Conservation (phyloP, 2,797 vertebrate genomes). For the Morelia viridis region DNA sequence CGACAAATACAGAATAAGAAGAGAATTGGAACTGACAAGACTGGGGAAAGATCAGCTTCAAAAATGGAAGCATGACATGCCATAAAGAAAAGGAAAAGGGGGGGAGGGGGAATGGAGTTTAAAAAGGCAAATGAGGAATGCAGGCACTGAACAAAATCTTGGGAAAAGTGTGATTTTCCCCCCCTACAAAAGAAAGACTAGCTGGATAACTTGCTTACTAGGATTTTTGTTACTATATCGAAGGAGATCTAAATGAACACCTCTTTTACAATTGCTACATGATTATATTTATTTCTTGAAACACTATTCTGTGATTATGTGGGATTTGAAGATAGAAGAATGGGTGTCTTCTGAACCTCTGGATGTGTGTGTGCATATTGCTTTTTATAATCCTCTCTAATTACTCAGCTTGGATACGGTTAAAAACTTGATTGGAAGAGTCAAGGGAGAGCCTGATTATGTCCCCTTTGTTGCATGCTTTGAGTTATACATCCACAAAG, state of each 20-base stretch:
- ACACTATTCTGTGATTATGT: not conserved
- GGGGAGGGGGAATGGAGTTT: constrained; percentile 19
- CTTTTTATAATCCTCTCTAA: not conserved
- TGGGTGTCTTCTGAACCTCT: not conserved
- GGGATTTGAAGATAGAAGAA: not conserved
- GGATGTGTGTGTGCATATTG: not conserved
- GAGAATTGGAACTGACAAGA: constrained; percentile 51
- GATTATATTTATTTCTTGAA: not conserved
- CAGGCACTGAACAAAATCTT: not conserved
- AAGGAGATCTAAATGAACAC: not conserved
- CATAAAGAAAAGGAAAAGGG: constrained; percentile 5
- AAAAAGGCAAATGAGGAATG: not conserved
- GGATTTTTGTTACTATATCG: not conserved
- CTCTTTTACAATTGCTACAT: not conserved
- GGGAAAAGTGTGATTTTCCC: not conserved
- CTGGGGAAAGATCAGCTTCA: constrained; percentile 34
- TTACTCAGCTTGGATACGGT: not conserved
- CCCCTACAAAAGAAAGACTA: not conserved
- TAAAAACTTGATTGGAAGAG: not conserved
- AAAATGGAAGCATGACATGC: constrained; percentile 29
- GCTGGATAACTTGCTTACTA: constrained; percentile 2
- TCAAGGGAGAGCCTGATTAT: not conserved
- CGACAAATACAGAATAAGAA: constrained; percentile 45
- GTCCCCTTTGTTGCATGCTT: not conserved
- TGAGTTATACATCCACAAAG: not conserved